These are phyloP conservation scores for Microtus richardsoni DNA, from an alignment of 2,113 vertebrate genomes.

Conservation along the genomic window DNA sequence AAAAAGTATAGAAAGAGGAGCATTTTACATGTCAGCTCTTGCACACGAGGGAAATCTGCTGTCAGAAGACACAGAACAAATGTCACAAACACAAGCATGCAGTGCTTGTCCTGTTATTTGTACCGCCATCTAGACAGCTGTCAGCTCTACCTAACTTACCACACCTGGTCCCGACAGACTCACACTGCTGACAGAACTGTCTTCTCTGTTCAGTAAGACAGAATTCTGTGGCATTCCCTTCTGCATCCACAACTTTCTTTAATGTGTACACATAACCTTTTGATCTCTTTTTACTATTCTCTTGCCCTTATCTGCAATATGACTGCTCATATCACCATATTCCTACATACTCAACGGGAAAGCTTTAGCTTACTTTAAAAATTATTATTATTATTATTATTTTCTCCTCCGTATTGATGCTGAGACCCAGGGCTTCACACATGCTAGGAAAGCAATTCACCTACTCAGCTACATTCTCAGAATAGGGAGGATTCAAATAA, in stretches of 20 bases:
- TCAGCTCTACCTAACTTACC: neutral
- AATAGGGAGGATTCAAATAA: neutral
- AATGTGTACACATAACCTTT: conserved; percentile 5
- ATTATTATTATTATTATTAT: neutral
- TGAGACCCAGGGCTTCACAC: neutral
- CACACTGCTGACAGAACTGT: neutral
- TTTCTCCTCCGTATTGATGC: neutral
- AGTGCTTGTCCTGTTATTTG: neutral
- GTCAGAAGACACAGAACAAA: neutral
- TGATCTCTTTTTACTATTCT: neutral
- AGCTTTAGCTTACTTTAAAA: neutral
- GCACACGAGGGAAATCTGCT: neutral
- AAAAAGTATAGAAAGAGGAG: conserved; percentile 2
- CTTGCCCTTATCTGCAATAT: conserved; percentile 1
- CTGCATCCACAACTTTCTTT: conserved; percentile 27
- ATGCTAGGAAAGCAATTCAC: neutral
- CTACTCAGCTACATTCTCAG: neutral
- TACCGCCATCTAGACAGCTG: neutral
- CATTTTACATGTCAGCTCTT: neutral
- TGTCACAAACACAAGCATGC: neutral
- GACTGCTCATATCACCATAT: neutral
- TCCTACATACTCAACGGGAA: neutral
- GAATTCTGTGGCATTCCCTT: neutral
- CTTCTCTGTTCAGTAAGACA: neutral
- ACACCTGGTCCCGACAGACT: neutral